Base-by-base conservation (phyloP, 2,888 invertebrate species). In the Prosapia bicincta region DNA sequence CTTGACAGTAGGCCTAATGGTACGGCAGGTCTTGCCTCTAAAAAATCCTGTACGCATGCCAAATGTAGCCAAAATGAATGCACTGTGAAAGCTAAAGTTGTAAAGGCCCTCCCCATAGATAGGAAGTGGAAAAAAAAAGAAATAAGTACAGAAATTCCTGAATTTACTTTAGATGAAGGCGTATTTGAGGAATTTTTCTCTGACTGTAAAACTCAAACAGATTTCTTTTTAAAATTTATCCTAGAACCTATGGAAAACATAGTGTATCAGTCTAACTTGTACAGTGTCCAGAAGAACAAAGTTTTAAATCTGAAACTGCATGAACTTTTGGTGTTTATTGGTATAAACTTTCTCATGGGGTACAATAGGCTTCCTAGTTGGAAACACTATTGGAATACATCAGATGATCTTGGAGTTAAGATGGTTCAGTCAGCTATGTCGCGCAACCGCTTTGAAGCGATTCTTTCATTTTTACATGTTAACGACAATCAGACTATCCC, bases 301-400 rank as follows among this genome's bases (percentile, higher is more conserved):
- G 26, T 23, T 20, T 23, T 68, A 20, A 68, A 68, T 68, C n/a
- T 68, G n/a, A 26, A 68, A 28, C n/a, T 25, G 26, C 24, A 25
- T 68, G 2, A 68, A 68, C 26, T 68, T n/a, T 28, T 68, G n/a
- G 68, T 28, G 26, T 68, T 68, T 68, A 68, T 68, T 26, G 68
- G 68, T 5, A 68, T 68, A 25, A 68, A 68, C 28, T 68, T 68
- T 68, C 68, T 68, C 15, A 68, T 68, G 68, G 68, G 26, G 15
- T 68, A 68, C 26, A 24, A 68, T 26, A 5, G 26, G 68, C 23
- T 68, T 15, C 68, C 68, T n/a, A 20, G 6, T 26, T 25, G 15
- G 20, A 28, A 68, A 15, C 68, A 68, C 26, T 68, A 68, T 23
- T 68, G 68, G 68, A 20, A 15, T 68, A 68, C 68, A 25, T 26